Conservation (phyloP, 2,888 invertebrate species). For the Chymomyza fuscimana region DNA sequence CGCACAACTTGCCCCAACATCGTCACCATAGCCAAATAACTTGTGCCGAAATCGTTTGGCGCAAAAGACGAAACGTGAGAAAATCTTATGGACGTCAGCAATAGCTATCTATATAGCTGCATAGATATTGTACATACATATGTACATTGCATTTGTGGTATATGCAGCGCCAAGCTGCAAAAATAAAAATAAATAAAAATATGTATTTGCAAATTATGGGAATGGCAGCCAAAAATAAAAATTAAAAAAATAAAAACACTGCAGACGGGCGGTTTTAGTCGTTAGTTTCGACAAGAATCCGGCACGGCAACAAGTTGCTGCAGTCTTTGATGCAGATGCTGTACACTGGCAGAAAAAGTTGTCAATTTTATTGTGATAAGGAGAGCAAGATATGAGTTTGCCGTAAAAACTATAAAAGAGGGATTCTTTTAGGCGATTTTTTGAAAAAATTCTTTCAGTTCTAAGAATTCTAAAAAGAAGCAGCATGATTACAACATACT, state of each 20-base stretch:
- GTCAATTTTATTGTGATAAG: neutral
- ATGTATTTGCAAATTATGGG: slow-evolving; percentile 74
- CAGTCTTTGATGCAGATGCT: slow-evolving; percentile 43
- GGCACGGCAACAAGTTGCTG: slow-evolving; percentile 30
- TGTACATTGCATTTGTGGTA: slow-evolving; percentile 26
- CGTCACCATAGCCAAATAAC: slow-evolving; percentile 44
- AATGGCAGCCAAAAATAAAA: slow-evolving; percentile 54
- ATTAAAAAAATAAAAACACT: slow-evolving; percentile 1
- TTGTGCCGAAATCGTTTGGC: slow-evolving; percentile 70
- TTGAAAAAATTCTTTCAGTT: too few relatives aligned
- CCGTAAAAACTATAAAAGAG: too few relatives aligned
- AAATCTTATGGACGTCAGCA: slow-evolving; percentile 59
- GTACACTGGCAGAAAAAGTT: slow-evolving; percentile 19
- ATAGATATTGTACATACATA: slow-evolving; percentile 19
- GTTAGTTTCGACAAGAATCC: slow-evolving; percentile 58
- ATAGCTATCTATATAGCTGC: slow-evolving; percentile 40
- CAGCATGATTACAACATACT: too few relatives aligned
- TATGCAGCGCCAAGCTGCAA: slow-evolving; percentile 25
- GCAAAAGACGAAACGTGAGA: slow-evolving; percentile 68
- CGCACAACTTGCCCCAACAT: slow-evolving; percentile 19
- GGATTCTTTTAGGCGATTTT: too few relatives aligned
- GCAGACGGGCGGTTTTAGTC: slow-evolving; percentile 5
- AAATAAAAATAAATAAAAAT: slow-evolving; percentile 43
- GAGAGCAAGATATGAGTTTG: neutral
- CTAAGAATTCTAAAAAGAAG: too few relatives aligned